phyloP scores from a whole-genome alignment of 2,888 invertebrate genomes.

The Gerosis bhagava region DNA sequence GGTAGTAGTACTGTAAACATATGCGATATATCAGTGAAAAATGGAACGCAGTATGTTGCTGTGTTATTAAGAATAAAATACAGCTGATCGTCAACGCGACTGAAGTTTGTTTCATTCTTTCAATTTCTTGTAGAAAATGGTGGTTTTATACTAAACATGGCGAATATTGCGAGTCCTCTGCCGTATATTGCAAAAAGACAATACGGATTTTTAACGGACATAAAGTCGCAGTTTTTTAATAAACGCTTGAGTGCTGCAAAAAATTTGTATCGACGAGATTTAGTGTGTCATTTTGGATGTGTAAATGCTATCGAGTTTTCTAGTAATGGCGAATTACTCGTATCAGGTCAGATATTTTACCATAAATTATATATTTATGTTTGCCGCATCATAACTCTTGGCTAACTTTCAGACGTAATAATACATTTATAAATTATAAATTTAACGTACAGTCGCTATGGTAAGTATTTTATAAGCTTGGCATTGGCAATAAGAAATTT shows the following conservation, averaged over 20 bases:
- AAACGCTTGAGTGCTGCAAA: slow-evolving; percentile 85
- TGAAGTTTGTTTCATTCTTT: slow-evolving; percentile 45
- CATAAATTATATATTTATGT: no score
- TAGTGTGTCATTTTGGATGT: slow-evolving; percentile 96
- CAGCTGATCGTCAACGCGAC: slow-evolving; percentile 65
- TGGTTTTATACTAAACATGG: slow-evolving; percentile 68
- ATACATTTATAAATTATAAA: no score
- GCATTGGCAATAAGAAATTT: no score
- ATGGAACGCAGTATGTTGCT: slow-evolving; percentile 52
- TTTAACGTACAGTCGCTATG: neutral
- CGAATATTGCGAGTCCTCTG: slow-evolving; percentile 81
- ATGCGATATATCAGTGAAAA: no score
- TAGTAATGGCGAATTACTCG: slow-evolving; percentile 91
- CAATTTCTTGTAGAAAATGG: no score
- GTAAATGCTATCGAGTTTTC: slow-evolving; percentile 98
- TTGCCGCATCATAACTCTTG: no score
- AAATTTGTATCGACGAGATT: slow-evolving; percentile 91
- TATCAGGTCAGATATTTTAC: slow-evolving; percentile 91
- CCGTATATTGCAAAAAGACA: slow-evolving; percentile 83
- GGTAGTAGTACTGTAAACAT: no score
- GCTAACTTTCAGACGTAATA: neutral
- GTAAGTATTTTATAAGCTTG: neutral
- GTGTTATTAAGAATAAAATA: slow-evolving; percentile 70
- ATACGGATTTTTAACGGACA: slow-evolving; percentile 79
- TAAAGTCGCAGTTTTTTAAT: slow-evolving; percentile 83